Evolutionary conservation across 2,888 invertebrate species (phyloP), one percentile per base, ranked within the genome.

Genomic region (Cepaea hortensis): DNA sequence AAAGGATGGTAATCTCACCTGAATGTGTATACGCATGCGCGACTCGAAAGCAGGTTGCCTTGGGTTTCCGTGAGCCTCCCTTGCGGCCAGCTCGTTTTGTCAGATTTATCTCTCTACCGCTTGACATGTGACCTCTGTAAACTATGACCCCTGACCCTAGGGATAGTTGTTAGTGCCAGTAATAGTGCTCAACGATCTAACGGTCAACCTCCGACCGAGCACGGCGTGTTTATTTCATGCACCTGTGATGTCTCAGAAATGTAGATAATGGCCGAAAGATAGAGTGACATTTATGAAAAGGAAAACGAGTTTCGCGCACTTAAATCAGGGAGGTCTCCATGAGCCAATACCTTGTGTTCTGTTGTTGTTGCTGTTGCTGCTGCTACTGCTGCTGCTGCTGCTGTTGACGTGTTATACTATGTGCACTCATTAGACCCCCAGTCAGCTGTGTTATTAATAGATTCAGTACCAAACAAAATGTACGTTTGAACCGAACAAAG

Each of bases 91-190:
- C 83, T 61, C 62, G 75, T 75, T 75, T 61, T 62, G 55, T 61
- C 83, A 75, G 75, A 83, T 83, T 83, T 83, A 83, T 83, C 83
- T 73, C 75, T 48, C 6, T 11, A 20, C 46, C 62, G 62, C 65
- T 75, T 75, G 83, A 75, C 83, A 35, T 75, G 35, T 83, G 83
- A 83, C 83, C 83, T 75, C 83, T 81, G 81, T 81, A 70, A 68
- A 81, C 81, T 70, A 48, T 81, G 70, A 81, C 70, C 81, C 70
- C 9, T 70, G 81, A 70, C 81, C 81, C 50, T 1, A 9, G 9
- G 5, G 13, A 23, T 3, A 72, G n/a, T 23, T 72, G 35, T 5
- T 72, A 35, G 11, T 72, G 72, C 23, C 23, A 72, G 13, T 11
- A 55, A n/a, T n/a, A 11, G 61, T n/a, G 9, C 23, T 61, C 5